Evolutionary conservation across 2,888 invertebrate genomes (phyloP).

Genomic region (Pimpla rufipes): DNA sequence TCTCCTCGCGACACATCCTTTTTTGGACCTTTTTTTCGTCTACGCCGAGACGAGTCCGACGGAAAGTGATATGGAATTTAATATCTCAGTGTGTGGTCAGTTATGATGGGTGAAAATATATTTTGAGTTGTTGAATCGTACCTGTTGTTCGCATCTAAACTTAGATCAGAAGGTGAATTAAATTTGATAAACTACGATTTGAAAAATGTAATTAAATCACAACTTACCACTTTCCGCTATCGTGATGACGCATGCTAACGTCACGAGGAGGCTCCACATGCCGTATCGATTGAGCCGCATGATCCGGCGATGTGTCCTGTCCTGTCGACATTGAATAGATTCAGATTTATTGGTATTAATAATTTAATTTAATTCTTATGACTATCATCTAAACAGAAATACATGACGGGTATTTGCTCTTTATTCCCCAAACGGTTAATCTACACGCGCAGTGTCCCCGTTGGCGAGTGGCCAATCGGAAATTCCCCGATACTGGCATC

Average conservation of each 20-base stretch:
- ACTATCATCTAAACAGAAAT: too few relatives aligned
- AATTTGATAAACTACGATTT: not conserved
- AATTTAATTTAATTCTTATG: not conserved
- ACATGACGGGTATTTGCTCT: constrained; percentile 9
- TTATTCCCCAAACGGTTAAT: constrained; percentile 62
- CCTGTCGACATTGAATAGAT: constrained; percentile 7
- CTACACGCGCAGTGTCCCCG: constrained; percentile 62
- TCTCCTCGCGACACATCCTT: not conserved
- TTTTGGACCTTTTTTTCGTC: not conserved
- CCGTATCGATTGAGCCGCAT: constrained; percentile 55
- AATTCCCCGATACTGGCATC: constrained; percentile 69
- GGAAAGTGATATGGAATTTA: not conserved
- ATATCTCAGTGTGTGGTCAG: not conserved
- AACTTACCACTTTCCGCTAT: constrained; percentile 61
- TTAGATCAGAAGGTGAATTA: too few relatives aligned
- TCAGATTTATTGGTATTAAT: not conserved
- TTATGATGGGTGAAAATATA: not conserved
- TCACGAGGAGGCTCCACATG: constrained; percentile 58
- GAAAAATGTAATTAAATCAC: too few relatives aligned
- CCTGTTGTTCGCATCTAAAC: too few relatives aligned
- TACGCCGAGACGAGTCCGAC: not conserved
- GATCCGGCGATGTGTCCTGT: constrained; percentile 30
- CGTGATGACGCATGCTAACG: constrained; percentile 32
- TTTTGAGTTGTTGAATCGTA: not conserved
- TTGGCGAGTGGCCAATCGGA: constrained; percentile 72